Conservation (phyloP, 2,797 vertebrate genomes). For the Poeciliopsis gracilis region DNA sequence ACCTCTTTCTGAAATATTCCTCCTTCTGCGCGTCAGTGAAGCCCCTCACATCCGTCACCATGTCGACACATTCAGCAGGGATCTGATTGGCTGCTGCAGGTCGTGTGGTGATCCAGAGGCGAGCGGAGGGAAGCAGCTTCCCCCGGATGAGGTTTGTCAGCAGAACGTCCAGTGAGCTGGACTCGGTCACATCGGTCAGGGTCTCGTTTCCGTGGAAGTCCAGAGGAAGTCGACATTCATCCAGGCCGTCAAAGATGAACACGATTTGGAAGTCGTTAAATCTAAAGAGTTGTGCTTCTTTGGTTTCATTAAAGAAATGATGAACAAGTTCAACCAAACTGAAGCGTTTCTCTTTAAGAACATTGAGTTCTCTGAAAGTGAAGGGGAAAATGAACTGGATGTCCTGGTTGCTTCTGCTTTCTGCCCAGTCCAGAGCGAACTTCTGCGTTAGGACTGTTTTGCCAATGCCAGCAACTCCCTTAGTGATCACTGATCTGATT, state of each 20-base stretch:
- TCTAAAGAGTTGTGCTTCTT: not conserved
- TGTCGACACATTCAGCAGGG: not conserved
- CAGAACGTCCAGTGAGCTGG: constrained; percentile 7
- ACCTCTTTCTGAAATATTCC: not conserved
- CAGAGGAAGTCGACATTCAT: constrained; percentile 8
- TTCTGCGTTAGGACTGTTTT: constrained; percentile 1
- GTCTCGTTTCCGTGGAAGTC: not conserved
- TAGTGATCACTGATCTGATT: not conserved
- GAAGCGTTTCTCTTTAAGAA: not conserved
- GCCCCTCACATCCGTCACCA: not conserved
- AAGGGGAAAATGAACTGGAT: constrained; percentile 8
- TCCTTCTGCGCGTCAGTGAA: not conserved
- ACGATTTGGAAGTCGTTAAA: not conserved
- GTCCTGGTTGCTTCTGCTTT: constrained; percentile 3
- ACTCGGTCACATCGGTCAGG: not conserved
- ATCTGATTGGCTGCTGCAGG: not conserved
- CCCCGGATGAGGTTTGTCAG: constrained; percentile 7
- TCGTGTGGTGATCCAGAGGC: not conserved
- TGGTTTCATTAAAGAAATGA: not conserved
- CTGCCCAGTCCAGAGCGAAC: constrained; percentile 13
- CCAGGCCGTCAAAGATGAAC: not conserved
- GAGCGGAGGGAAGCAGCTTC: constrained; percentile 2
- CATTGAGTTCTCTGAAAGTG: constrained; percentile 2
- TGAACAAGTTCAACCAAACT: constrained; percentile 9
- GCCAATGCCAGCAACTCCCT: not conserved